Base-by-base conservation (phyloP, 2,888 invertebrate species). In the Catotricha subobsoleta region DNA sequence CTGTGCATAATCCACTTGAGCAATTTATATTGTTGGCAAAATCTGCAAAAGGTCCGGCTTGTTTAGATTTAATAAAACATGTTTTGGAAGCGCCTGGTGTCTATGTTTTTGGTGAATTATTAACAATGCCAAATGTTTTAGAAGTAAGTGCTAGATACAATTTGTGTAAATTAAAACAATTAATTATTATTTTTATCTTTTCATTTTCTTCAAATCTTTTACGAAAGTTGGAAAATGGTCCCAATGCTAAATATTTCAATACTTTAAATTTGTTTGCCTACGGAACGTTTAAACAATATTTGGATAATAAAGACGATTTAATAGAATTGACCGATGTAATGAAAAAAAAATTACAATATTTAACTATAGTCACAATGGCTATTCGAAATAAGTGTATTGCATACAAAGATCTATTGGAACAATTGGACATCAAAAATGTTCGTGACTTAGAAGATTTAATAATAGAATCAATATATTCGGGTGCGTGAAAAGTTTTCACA, bases 391-490 rank as follows among this genome's bases (percentile, higher is more conserved):
- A 91, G 65, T 84, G 84, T 55, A 88, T 97, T 51, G 88, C 92
- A 0, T 95, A 95, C 54, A 74, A 76, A 45, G 72, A 78, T 29
- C 65, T 97, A 30, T 63, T 92, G 27, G 74, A 80, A 55, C 91
- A 95, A 58, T 63, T 95, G 43, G 87, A 87, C 54, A 81, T 95
- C 36, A 79, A 80, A 51, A 90, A 91, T 67, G 82, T 94, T 3
- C 72, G 95, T 49, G 87, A 92, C 57, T 66, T 97, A 46, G 95
- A 97, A 65, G 95, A 95, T 67, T 70, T 95, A 41, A 94, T 95
- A 45, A 95, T 97, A 53, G 95, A 95, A 69, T 92, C 92, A n/a
- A 87, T 95, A 55, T 95, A 95, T 68, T 87, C 91, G 48, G 86
- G 86, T 80, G 55, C 54, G 57, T 28, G 12, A 9, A 13, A 23